Evolutionary conservation across 2,113 vertebrate species (phyloP), one percentile per base, ranked within the genome.

Genomic region (Misgurnus mizolepis): DNA sequence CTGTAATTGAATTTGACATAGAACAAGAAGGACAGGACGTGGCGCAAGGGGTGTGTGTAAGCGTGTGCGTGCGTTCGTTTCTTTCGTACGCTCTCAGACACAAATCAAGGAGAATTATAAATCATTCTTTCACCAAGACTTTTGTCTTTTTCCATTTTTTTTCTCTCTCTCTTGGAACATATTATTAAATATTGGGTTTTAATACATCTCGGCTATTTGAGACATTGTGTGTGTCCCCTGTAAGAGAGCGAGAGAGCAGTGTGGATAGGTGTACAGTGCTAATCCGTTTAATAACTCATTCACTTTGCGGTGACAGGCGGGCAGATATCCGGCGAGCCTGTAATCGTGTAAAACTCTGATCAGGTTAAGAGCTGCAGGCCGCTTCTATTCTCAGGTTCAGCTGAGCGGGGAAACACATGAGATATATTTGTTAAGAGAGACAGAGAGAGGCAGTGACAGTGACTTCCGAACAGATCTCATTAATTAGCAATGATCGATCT

Each of bases 21-120:
- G 67, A 74, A 55, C 18, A 76, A 75, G 68, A 72, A 53, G 49
- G 79, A 80, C 68, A 64, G 79, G 60, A 22, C 68, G 22, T 80
- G 68, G 68, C 15, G 49, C n/a, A 65, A 64, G 49, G 56, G 56
- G 14, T 34, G 40, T 5, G 55, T n/a, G 6, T 11, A 56, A 15
- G 60, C 3, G 40, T 27, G 10, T 34, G 12, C 55, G 70, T 43
- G 71, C 50, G 58, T 22, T 34, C 18, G 55, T 66, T 58, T 70
- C 27, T 34, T 34, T 34, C 27, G 5, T 66, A 68, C 11, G 61
- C n/a, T 9, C 40, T 60, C 17, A 60, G 55, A 74, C 71, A 74
- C 62, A 39, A 82, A 80, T 78, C 73, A 74, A 84, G 68, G 77
- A 80, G 83, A 78, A 86, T 84, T 82, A 82, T 81, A 75, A 80